Conservation (phyloP, 2,888 invertebrate species). For the Ophraella communa region DNA sequence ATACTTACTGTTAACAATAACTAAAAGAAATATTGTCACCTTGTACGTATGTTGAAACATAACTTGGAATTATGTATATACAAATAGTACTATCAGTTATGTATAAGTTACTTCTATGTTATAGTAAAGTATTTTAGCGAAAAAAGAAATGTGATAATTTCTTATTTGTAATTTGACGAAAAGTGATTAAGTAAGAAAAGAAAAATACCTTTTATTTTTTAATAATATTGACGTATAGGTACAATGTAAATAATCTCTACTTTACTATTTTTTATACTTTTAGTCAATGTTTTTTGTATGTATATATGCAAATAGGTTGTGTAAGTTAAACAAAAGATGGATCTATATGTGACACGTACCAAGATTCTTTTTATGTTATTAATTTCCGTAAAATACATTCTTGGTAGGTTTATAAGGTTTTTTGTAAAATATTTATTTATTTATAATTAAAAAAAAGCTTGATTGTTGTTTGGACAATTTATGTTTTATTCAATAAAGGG, state of each 20-base stretch:
- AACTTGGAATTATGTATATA: too few species aligned
- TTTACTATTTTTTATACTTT: neutral
- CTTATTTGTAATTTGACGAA: neutral
- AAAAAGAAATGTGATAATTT: neutral
- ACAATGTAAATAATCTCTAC: neutral
- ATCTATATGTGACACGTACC: constrained; percentile 2
- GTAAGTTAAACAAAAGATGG: neutral
- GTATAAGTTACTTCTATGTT: neutral
- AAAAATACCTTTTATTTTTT: neutral
- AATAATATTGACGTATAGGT: neutral
- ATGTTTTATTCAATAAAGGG: too few species aligned
- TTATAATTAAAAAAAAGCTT: too few species aligned
- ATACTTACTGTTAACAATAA: neutral
- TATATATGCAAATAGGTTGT: constrained; percentile 12
- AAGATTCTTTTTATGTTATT: neutral
- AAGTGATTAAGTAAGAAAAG: neutral
- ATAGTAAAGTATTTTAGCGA: neutral
- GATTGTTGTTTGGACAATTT: neutral
- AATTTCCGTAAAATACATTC: neutral
- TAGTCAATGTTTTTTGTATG: constrained; percentile 4
- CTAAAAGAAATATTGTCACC: neutral
- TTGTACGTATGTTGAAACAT: neutral
- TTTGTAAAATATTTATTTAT: constrained; percentile 5
- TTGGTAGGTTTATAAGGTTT: constrained; percentile 1
- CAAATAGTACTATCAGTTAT: too few species aligned